Conservation (phyloP, 1,140 invertebrate species). For the Dreissena rostriformis region DNA sequence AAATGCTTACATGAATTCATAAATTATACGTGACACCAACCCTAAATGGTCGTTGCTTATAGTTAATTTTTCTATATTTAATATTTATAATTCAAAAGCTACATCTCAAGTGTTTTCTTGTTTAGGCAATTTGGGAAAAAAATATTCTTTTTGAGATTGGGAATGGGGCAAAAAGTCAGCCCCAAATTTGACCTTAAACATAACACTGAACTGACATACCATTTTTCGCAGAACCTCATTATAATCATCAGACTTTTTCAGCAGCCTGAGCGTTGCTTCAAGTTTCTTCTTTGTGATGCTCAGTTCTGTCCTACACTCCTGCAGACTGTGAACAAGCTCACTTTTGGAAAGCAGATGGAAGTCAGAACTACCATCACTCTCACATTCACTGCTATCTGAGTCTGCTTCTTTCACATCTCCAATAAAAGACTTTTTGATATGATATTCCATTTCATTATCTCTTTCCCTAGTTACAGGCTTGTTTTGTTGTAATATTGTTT, state of each 20-base stretch:
- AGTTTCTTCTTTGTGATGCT: slow-evolving; percentile 45
- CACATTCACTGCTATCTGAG: background rate
- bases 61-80: background rate
- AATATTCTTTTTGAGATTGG: too few species aligned
- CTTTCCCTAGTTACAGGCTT: too few species aligned
- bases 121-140: background rate
- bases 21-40: background rate
- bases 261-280: slow-evolving; percentile 42
- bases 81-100: background rate
- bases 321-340: slow-evolving; percentile 15
- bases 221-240: slow-evolving; percentile 61
- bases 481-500: too few species aligned
- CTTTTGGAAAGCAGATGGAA: slow-evolving; percentile 18
- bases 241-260: slow-evolving; percentile 52
- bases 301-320: slow-evolving; percentile 45
- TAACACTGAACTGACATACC: too few species aligned
- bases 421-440: too few species aligned
- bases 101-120: background rate
- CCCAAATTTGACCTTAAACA: too few species aligned
- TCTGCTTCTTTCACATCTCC: background rate
- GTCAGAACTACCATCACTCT: background rate
- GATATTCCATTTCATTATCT: too few species aligned
- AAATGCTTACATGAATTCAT: background rate
- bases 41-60: background rate
- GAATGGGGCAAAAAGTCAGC: too few species aligned